These are phyloP conservation scores for Alloscopus bannaensis DNA, from an alignment of 2,888 invertebrate genomes.

Conservation along the genomic window DNA sequence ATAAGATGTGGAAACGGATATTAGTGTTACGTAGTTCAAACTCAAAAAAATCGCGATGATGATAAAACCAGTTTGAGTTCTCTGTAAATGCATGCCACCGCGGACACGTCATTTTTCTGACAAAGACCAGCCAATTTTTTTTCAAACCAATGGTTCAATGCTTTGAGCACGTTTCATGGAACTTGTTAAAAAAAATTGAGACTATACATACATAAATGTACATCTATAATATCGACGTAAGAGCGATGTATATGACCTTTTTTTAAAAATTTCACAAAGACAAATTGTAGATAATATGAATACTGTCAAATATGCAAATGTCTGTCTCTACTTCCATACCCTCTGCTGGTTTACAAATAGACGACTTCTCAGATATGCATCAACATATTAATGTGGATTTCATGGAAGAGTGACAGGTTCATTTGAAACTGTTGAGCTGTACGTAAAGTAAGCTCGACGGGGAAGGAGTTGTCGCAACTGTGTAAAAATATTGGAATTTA, in stretches of 20 bases:
- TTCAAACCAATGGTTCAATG: not conserved
- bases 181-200: not conserved
- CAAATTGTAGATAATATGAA: not conserved
- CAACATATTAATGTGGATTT: slow-evolving; percentile 28
- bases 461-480: not conserved
- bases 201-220: not conserved
- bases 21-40: not conserved
- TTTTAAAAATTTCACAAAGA: not conserved
- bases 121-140: not conserved
- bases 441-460: not conserved
- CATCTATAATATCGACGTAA: not conserved
- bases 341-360: not conserved
- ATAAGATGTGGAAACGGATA: slow-evolving; percentile 1
- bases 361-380: not conserved
- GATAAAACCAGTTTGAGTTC: slow-evolving; percentile 15
- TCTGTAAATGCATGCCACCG: no score
- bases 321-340: not conserved
- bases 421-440: slow-evolving; percentile 5
- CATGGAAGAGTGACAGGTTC: slow-evolving; percentile 35
- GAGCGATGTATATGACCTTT: not conserved
- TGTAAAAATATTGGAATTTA: not conserved
- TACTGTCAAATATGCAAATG: not conserved
- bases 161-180: not conserved
- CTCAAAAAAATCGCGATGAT: no score
- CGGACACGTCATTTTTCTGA: not conserved